Conservation (phyloP, 2,113 vertebrate genomes). For the Aleadryas rufinucha region DNA sequence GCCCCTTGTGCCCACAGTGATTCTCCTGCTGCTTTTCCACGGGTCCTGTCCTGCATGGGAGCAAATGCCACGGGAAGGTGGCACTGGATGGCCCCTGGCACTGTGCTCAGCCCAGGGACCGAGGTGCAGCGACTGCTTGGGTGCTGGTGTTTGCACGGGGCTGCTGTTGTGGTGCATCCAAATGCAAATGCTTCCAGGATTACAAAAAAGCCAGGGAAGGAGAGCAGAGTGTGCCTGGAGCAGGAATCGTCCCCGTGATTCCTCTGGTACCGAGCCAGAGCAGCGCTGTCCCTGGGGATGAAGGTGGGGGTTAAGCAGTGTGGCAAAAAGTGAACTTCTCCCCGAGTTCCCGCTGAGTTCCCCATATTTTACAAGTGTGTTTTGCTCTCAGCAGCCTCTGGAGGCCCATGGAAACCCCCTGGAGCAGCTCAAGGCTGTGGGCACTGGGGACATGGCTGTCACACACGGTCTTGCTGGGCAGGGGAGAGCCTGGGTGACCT, state of each 20-base stretch:
- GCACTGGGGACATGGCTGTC: background rate
- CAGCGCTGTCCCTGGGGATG: background rate
- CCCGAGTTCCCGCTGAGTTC: rapidly evolving
- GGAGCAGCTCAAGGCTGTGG: background rate
- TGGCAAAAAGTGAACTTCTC: background rate
- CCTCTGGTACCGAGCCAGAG: background rate
- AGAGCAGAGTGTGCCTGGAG: background rate
- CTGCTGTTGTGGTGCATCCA: background rate
- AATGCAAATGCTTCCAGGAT: background rate
- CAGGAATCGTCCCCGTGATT: background rate
- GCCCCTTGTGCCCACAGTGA: background rate
- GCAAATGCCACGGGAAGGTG: background rate
- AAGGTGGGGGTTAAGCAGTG: background rate
- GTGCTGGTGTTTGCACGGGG: background rate
- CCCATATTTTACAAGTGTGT: background rate
- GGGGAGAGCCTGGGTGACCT: background rate
- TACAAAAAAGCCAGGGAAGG: background rate
- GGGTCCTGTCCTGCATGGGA: background rate
- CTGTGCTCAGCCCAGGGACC: rapidly evolving
- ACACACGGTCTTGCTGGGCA: background rate
- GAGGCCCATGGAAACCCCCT: background rate
- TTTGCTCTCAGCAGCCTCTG: background rate
- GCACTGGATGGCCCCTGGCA: background rate
- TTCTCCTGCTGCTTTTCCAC: background rate
- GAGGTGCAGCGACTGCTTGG: background rate